Evolutionary conservation across 2,113 vertebrate genomes (phyloP), one percentile per base, ranked within the genome.

Genomic region (Embiotoca jacksoni): DNA sequence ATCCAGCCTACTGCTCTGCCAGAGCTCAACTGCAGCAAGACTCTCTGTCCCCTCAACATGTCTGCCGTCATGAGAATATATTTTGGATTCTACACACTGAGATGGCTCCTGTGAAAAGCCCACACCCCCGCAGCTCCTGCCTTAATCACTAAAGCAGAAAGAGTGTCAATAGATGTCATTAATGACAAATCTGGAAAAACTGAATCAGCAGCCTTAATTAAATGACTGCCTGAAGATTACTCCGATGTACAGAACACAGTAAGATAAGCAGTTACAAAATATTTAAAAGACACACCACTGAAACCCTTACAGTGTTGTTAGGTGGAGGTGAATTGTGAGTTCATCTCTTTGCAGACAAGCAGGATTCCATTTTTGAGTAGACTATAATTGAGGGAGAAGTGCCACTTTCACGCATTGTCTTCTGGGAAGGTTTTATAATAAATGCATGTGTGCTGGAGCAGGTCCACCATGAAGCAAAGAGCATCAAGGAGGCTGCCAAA

Each of bases 401-500:
- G 65, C 41, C 73, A 76, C 76, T 81, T 61, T 60, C 37, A 61
- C 35, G 74, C 70, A 82, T 60, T 63, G 82, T 76, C 74, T 84
- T 64, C 54, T 39, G 54, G 57, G 69, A 79, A 31, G 63, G 32
- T 64, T 72, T 71, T 69, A 72, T 63, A 79, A 81, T 63, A 71
- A 75, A 72, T 73, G 64, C 10, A 60, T 49, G 56, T 63, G 39
- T 11, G 14, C 47, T 72, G 57, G 15, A 36, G 35, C 47, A 75
- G 61, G 81, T 88, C 77, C 74, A 5, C 46, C 46, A 66, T 76
- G 74, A 85, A 75, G 54, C 30, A 41, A 80, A 57, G 33, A 84
- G 49, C 75, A 61, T n/a, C 62, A 64, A 46, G 53, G 47, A 87
- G 47, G 61, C 3, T 54, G 76, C 68, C 65, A 79, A 74, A 87